Evolutionary conservation across 2,797 vertebrate genomes (phyloP).

Genomic region (Pseudotriccus pelzelni): DNA sequence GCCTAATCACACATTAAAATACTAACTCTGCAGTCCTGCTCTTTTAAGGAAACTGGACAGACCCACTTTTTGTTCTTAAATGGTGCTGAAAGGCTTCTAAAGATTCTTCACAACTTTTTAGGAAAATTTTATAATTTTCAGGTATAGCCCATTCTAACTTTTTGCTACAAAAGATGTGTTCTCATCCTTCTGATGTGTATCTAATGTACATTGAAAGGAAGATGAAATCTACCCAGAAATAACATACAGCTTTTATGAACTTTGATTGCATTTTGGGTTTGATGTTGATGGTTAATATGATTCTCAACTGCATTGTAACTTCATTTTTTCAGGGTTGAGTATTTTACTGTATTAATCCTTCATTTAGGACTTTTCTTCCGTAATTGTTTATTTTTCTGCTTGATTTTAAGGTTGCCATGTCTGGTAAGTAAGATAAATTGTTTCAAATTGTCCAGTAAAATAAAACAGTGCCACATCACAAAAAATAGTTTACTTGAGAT

Average conservation of each 20-base stretch:
- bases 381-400: constrained; percentile 18
- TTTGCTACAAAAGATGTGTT: background rate
- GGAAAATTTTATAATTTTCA: background rate
- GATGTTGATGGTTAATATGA: background rate
- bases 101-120: background rate
- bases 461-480: background rate
- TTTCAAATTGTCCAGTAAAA: background rate
- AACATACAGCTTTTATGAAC: constrained; percentile 1
- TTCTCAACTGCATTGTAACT: constrained; percentile 34
- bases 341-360: constrained; percentile 25
- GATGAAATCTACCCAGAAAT: background rate
- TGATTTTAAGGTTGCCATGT: constrained; percentile 31
- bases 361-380: constrained; percentile 23
- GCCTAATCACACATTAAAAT: background rate
- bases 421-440: background rate
- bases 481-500: background rate
- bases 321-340: background rate
- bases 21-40: background rate
- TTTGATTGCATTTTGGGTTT: constrained; percentile 23
- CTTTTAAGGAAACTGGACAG: background rate
- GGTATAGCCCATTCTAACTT: background rate
- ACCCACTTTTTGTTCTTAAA: background rate
- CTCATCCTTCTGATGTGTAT: background rate
- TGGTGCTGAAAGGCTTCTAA: background rate
- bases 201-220: constrained; percentile 16